A percentile compares a stretch with the other conserved stretches of the same genome.
These are phyloP conservation scores for Phalloptychus januarius DNA, from an alignment of 2,797 vertebrate species.

Conservation along the genomic window DNA sequence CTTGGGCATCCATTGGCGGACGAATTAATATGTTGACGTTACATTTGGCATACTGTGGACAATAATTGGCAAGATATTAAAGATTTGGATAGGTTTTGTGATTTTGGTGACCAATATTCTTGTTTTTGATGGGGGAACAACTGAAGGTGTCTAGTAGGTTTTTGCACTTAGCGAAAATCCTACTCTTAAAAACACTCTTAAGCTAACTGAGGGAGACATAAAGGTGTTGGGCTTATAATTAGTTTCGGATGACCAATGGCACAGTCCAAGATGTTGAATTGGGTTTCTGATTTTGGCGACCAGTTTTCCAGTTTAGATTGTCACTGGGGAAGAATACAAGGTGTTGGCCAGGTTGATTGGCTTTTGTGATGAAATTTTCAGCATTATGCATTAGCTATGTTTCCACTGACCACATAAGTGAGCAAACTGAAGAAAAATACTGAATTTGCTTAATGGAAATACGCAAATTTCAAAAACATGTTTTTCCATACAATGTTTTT, in stretches of 20 bases:
- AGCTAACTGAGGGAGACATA: background rate
- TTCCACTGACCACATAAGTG: too few species aligned
- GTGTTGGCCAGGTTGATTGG: background rate
- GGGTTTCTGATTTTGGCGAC: background rate
- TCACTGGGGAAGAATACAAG: background rate
- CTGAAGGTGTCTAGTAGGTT: background rate
- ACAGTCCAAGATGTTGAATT: background rate
- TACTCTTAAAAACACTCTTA: too few species aligned
- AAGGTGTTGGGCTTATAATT: background rate
- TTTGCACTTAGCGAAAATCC: background rate
- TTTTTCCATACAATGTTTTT: too few species aligned
- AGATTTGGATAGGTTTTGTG: background rate
- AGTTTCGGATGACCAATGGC: background rate
- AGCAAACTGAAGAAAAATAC: too few species aligned
- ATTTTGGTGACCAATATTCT: background rate
- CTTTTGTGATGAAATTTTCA: too few species aligned
- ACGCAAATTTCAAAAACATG: too few species aligned
- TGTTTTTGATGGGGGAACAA: background rate
- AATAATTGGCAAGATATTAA: background rate
- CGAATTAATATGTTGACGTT: background rate
- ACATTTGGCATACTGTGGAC: background rate
- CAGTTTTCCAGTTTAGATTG: background rate
- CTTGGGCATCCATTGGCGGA: background rate
- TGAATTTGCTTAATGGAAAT: too few species aligned
- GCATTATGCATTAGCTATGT: too few species aligned